Evolutionary conservation across 2,797 vertebrate genomes (phyloP).

Genomic region (Aphelocoma californica): DNA sequence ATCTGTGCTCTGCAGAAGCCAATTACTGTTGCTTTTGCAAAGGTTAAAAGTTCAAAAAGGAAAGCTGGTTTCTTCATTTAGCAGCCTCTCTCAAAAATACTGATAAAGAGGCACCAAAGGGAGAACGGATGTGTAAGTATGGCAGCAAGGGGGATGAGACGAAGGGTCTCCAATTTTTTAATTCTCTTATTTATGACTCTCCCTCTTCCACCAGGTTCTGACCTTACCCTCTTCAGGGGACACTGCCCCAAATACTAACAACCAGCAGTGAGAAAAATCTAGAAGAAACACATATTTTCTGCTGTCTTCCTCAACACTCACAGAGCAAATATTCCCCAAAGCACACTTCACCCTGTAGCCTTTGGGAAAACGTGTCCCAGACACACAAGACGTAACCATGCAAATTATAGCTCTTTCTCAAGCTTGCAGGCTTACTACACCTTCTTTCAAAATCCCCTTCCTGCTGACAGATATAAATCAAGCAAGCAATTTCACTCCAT

Average conservation of each 20-base stretch:
- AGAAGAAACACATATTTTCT: background rate
- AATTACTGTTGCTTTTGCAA: background rate
- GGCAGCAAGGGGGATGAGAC: background rate
- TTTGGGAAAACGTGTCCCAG: background rate
- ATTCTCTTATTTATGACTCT: background rate
- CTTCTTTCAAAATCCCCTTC: background rate
- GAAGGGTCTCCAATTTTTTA: background rate
- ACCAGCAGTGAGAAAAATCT: background rate
- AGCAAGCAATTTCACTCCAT: background rate
- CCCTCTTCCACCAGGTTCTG: background rate
- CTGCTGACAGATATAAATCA: background rate
- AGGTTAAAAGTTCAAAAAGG: conserved; percentile 43
- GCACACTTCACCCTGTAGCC: background rate
- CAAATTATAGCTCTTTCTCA: background rate
- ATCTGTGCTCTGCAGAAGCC: background rate
- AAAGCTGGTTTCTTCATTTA: conserved; percentile 37
- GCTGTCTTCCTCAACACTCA: background rate
- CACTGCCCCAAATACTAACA: background rate
- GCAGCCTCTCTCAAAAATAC: background rate
- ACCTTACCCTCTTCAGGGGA: background rate
- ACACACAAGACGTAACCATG: background rate
- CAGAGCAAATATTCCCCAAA: background rate
- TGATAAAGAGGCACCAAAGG: background rate
- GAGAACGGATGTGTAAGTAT: background rate
- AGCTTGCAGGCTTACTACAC: background rate